Evolutionary conservation across 2,888 invertebrate species (phyloP).

Genomic region (Agriotes lineatus): DNA sequence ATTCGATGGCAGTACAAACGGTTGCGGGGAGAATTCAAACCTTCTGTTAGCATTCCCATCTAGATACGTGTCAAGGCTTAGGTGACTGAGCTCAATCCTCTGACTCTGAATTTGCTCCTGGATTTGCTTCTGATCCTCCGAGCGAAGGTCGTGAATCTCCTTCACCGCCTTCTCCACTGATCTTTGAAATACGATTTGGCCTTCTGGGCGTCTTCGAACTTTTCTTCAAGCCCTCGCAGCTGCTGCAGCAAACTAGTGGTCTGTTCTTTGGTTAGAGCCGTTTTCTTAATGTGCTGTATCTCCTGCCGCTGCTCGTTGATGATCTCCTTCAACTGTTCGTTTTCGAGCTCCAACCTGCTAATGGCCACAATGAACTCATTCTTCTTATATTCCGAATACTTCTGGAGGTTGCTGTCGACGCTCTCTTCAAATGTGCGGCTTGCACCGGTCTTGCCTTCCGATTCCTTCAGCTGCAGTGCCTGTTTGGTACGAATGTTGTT

Average conservation of each 20-base stretch:
- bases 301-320: slow-evolving; percentile 58
- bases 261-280: slow-evolving; percentile 75
- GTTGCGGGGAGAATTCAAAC: neutral
- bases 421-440: slow-evolving; percentile 52
- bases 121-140: slow-evolving; percentile 68
- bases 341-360: slow-evolving; percentile 60
- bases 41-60: neutral
- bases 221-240: slow-evolving; percentile 75
- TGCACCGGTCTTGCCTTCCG: slow-evolving; percentile 43
- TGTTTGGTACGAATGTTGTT: slow-evolving; percentile 54
- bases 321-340: slow-evolving; percentile 57
- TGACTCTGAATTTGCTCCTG: slow-evolving; percentile 69
- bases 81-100: slow-evolving; percentile 58
- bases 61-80: slow-evolving; percentile 50
- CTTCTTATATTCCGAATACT: slow-evolving; percentile 54
- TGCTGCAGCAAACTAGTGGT: slow-evolving; percentile 76
- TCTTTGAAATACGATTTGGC: slow-evolving; percentile 82
- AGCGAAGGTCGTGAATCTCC: slow-evolving; percentile 75
- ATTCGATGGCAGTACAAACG: neutral
- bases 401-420: slow-evolving; percentile 55
- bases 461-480: slow-evolving; percentile 47
- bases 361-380: slow-evolving; percentile 59
- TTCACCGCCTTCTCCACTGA: slow-evolving; percentile 79
- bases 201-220: slow-evolving; percentile 73
- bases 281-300: slow-evolving; percentile 68